Evolutionary conservation across 2,113 vertebrate genomes (phyloP).

Genomic region (Indicator maculatus): DNA sequence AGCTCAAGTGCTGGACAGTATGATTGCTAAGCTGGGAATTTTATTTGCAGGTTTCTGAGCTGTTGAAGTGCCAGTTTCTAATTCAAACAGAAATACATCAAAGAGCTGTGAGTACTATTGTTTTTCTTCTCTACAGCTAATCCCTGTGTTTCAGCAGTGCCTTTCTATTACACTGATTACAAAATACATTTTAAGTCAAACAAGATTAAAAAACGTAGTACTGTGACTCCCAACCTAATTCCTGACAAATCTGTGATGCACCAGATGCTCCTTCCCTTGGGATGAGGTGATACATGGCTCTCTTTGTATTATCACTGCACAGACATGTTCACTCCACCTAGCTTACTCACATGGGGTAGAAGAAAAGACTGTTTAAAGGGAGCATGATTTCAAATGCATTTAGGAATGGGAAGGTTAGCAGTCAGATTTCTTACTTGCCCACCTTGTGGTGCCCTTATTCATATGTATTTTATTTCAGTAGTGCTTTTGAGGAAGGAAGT

Average conservation of each 20-base stretch:
- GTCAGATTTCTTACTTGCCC: background rate
- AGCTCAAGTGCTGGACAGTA: background rate
- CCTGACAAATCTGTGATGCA: conserved; percentile 56
- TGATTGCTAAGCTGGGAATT: background rate
- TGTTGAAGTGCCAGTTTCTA: background rate
- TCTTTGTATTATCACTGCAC: conserved; percentile 6
- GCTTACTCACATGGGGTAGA: background rate
- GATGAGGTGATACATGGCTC: conserved; percentile 26
- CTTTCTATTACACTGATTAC: conserved; percentile 50
- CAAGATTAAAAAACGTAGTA: conserved; percentile 28
- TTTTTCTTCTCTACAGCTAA: conserved; percentile 33
- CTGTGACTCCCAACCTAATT: conserved; percentile 46
- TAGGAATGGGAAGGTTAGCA: background rate
- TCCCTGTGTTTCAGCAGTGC: background rate
- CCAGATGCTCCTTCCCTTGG: conserved; percentile 27
- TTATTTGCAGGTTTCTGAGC: background rate
- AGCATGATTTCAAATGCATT: accelerated
- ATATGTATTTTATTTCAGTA: background rate
- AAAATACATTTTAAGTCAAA: conserved; percentile 62
- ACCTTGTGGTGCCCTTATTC: conserved; percentile 1
- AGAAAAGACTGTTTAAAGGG: background rate
- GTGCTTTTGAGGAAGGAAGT: background rate
- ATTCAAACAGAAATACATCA: conserved; percentile 5
- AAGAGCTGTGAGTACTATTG: background rate
- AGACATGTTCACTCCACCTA: conserved; percentile 39